These are phyloP conservation scores for Sesia apiformis DNA, from an alignment of 2,888 invertebrate genomes.

Conservation along the genomic window DNA sequence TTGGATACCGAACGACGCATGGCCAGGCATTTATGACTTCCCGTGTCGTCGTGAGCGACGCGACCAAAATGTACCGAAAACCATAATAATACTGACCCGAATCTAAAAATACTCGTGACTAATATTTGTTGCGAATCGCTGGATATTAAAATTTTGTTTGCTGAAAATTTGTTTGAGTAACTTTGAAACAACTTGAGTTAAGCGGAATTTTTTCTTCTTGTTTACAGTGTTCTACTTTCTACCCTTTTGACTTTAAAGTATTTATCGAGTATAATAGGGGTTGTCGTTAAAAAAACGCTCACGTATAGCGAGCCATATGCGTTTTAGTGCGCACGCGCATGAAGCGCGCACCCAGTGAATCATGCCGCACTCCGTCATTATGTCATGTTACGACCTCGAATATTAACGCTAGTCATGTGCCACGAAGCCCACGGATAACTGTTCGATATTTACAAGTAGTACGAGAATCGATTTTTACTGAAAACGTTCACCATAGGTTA, in stretches of 20 bases:
- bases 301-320: conserved; percentile 10
- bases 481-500: no score
- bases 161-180: not conserved
- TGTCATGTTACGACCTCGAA: conserved; percentile 61
- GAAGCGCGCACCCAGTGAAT: conserved; percentile 41
- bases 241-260: not conserved
- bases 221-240: not conserved
- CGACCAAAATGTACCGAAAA: conserved; percentile 41
- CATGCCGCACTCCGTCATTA: conserved; percentile 46
- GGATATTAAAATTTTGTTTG: conserved; percentile 4
- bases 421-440: not conserved
- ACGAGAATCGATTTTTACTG: no score
- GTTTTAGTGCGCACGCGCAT: conserved; percentile 28
- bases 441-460: not conserved
- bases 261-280: not conserved
- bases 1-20: conserved; percentile 25
- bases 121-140: conserved; percentile 11
- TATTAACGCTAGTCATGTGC: conserved; percentile 35
- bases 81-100: conserved; percentile 46
- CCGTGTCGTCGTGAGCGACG: conserved; percentile 39
- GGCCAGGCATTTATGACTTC: conserved; percentile 53
- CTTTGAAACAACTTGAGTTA: not conserved
- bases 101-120: conserved; percentile 40
- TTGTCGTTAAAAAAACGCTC: not conserved
- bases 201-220: not conserved